A percentile compares a stretch with the other conserved stretches of the same genome.
phyloP scores from a whole-genome alignment of 1,140 invertebrate species.

The Drosophila ambigua region DNA sequence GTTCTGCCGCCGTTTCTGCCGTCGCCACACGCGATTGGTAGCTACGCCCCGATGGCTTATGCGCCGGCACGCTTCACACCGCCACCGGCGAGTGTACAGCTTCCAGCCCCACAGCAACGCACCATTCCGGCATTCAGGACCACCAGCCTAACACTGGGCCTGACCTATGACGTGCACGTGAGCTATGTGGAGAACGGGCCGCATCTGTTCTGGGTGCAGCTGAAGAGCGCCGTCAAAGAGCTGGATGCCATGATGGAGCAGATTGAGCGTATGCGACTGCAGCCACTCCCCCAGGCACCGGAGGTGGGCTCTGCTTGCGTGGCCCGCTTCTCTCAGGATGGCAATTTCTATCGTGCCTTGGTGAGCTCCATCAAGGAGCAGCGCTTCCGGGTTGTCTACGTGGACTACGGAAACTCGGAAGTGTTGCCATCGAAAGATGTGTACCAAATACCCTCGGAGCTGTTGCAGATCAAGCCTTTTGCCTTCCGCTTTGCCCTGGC shows the following conservation, averaged over 20 bases:
- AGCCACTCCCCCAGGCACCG: constrained; percentile 86
- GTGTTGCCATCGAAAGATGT: constrained; percentile 88
- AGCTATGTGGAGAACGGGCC: constrained; percentile 91
- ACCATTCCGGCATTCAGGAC: constrained; percentile 84
- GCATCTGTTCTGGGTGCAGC: constrained; percentile 89
- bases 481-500: constrained; percentile 89
- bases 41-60: constrained; percentile 25
- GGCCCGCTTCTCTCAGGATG: constrained; percentile 87
- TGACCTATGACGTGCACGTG: constrained; percentile 87
- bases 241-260: constrained; percentile 88
- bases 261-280: constrained; percentile 86
- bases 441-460: constrained; percentile 89
- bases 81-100: constrained; percentile 12
- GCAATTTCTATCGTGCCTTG: constrained; percentile 88
- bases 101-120: constrained; percentile 24
- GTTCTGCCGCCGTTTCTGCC: constrained; percentile 11
- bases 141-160: constrained; percentile 84
- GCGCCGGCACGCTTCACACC: constrained; percentile 52
- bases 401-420: constrained; percentile 91
- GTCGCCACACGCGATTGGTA: constrained; percentile 5
- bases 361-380: constrained; percentile 87
- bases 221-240: constrained; percentile 85
- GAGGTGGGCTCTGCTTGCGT: constrained; percentile 88
- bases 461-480: constrained; percentile 88
- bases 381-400: constrained; percentile 89